Base-by-base conservation (phyloP, 2,797 vertebrate genomes). In the Galaxias olidus region DNA sequence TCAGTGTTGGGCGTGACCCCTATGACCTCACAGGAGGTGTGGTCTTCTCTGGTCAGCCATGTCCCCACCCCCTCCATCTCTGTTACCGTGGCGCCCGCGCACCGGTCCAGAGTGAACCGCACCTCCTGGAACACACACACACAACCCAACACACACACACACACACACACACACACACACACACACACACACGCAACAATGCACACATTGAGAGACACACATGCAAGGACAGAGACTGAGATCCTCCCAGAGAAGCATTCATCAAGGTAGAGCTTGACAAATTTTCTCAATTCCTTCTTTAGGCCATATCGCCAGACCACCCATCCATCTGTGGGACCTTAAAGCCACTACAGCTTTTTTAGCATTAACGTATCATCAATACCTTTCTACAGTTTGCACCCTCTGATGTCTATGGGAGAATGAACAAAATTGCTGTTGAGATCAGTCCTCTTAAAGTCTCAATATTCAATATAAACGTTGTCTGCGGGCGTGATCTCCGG, bases 41-140 rank as follows among this genome's bases (percentile, higher is more conserved):
- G 93, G 54, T 96, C 94, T 59, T 94, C 91, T 0, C 91, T 86
- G 71, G 92, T 93, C 53, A 96, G 53, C 92, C 93, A 92, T 62
- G 87, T 93, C 10, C 93, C 95, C 14, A 94, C 79, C 4, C 95
- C 94, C 55, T 95, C 94, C 46, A 80, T 88, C 73, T 96, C 95
- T 13, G 85, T 91, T 15, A 95, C 84, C 0, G 85, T 66, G 4
- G 93, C 93, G 1, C 90, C 84, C 0, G 87, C 83, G 66, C 95
- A 96, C 4, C 66, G 91, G 54, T 96, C 95, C 84, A 96, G 81
- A 0, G 89, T 96, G 82, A 96, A 92, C 0, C 84, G 88, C 6
- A 95, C 89, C 8, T 91, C 93, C 95, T 30, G 30, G 30, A 30
- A 54, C 14, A 54, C 18, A 10, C 51, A 53, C 9, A 14, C 53